Evolutionary conservation across 2,113 vertebrate species (phyloP), one percentile per base, ranked within the genome.

Genomic region (Percopsis transmontana): DNA sequence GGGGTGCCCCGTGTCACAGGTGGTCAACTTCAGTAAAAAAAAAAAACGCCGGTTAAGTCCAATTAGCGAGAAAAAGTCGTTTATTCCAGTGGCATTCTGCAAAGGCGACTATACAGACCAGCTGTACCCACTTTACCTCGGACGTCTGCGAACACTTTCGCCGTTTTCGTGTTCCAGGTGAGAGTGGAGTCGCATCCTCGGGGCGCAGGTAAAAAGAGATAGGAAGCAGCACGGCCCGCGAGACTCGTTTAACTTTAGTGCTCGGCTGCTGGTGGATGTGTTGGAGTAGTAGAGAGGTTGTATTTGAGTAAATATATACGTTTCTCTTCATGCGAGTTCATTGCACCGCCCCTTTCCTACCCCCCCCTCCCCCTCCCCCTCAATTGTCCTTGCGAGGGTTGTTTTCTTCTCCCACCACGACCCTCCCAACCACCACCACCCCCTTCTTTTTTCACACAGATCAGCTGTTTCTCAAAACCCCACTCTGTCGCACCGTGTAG

Each of bases 291-390:
- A 5, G 8, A 21, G 53, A 53, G 21, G 27, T 42, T 62, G 52
- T 1, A 62, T 77, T 73, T 27, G 66, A 70, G 53, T 72, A 80
- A 44, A 85, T 85, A 74, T 74, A 73, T 70, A 76, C 42, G 41
- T 11, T 66, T 63, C 47, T 38, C 47, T 42, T 66, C 66, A 70
- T 66, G 68, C 58, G 45, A 47, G 63, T 70, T 73, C 74, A 60
- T 72, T 54, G 79, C 62, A 0, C 83, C 88, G 72, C 85, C 88
- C 68, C 56, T 19, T n/a, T n/a, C n/a, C n/a, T n/a, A n/a, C n/a
- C 54, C 41, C 5, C 3, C 24, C 20, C 27, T 12, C 8, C 21
- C 50, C 19, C 47, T 41, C 13, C 12, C 39, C 41, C 13, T 13
- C 12, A 45, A 58, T 11, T 44, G 40, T 21, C 20, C 18, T 38